Base-by-base conservation (phyloP, 2,797 vertebrate species). In the Chloroceryle inda region DNA sequence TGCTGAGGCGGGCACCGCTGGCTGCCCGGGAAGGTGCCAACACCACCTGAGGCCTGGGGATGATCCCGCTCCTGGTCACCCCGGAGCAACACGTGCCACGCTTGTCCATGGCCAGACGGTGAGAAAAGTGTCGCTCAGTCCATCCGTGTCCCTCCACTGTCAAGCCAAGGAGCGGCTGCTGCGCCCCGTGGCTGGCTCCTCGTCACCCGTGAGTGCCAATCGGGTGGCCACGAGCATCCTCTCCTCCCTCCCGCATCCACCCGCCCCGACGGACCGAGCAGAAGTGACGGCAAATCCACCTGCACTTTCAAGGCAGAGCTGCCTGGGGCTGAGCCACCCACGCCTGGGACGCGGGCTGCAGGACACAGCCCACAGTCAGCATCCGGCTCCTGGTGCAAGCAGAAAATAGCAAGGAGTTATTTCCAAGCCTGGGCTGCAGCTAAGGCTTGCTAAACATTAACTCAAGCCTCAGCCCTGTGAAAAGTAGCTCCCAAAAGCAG, bases 1-100 rank as follows among this genome's bases (percentile, higher is more conserved):
- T 97, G 96, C 94, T 24, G 6, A 58, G 90, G 16, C 14, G 79
- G 49, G 83, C 26, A 31, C 68, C 72, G 61, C 90, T n/a, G 44
- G 42, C 42, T 2, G 53, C 27, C 17, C 40, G 33, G 18, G 7
- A 49, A 2, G 88, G 77, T 0, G 40, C 76, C 89, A 82, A 33
- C 72, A 40, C 61, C 26, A 8, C 56, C 9, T 26, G 66, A 17
- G 92, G 50, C 63, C 80, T 50, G 44, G 56, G 69, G 19, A 77
- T 18, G 27, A 75, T 21, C 8, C 44, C 69, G 0, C 27, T 53
- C 2, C 78, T 55, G 91, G 58, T n/a, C 49, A 42, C n/a, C 50
- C 61, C 40, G 3, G 85, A 67, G 58, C 88, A 35, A 2, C 38
- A 3, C 3, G 17, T 7, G 59, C 80, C 77, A 26, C 44, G 10